These are phyloP conservation scores for Pelobates cultripes DNA, from an alignment of 2,797 vertebrate species.

Conservation along the genomic window DNA sequence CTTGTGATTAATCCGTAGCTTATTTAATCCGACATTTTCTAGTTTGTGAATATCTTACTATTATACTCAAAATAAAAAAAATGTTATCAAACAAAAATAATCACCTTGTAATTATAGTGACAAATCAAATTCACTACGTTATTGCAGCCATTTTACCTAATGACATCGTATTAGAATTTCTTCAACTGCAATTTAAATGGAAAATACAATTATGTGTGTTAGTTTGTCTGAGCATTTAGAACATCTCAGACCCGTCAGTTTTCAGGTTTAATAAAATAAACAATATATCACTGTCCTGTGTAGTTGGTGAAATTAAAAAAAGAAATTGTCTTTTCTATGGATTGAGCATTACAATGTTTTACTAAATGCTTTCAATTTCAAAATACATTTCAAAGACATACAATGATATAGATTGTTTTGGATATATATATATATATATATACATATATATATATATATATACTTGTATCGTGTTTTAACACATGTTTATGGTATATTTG, in stretches of 20 bases:
- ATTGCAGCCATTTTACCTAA: conserved; percentile 91
- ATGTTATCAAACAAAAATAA: conserved; percentile 93
- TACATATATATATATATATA: neutral
- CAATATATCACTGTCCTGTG: conserved; percentile 97
- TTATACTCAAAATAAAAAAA: conserved; percentile 84
- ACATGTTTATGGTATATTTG: neutral
- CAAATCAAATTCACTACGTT: conserved; percentile 87
- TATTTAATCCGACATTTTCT: conserved; percentile 67
- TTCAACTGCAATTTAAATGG: conserved; percentile 95
- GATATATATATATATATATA: neutral
- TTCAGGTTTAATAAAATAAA: conserved; percentile 97
- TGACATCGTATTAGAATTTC: conserved; percentile 99
- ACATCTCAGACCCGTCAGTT: conserved; percentile 99
- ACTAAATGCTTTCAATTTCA: conserved; percentile 19
- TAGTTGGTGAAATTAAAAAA: conserved; percentile 81
- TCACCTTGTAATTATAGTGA: conserved; percentile 87
- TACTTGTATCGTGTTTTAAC: too few species aligned
- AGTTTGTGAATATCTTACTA: conserved; percentile 81
- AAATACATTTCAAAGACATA: neutral
- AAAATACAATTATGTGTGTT: conserved; percentile 99
- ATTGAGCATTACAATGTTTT: conserved; percentile 36
- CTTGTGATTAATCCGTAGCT: neutral
- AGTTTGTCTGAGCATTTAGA: conserved; percentile 98
- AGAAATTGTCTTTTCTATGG: conserved; percentile 66
- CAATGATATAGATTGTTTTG: neutral